Percentiles rank a stretch among this genome's conserved stretches.
phyloP scores from a whole-genome alignment of 2,888 invertebrate genomes.

The Neoscelio sp. region DNA sequence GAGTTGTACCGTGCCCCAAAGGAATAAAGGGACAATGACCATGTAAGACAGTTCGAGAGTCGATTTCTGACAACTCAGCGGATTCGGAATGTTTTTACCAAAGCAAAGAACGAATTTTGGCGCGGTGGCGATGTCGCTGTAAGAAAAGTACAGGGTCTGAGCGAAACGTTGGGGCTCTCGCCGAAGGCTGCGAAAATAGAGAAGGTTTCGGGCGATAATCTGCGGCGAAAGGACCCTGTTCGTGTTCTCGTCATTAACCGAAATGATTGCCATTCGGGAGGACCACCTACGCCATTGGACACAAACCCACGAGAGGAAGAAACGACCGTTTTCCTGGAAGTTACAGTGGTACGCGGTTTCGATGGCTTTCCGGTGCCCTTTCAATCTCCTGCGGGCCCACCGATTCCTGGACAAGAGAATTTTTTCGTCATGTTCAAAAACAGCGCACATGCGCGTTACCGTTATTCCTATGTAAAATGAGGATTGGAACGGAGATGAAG shows the following conservation, averaged over 20 bases:
- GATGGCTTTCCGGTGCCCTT: constrained; percentile 44
- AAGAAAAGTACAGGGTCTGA: constrained; percentile 75
- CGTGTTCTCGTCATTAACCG: constrained; percentile 77
- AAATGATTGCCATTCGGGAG: constrained; percentile 76
- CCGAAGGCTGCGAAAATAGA: constrained; percentile 54
- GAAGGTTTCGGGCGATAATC: constrained; percentile 70
- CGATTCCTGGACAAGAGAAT: neutral
- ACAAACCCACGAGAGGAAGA: constrained; percentile 18
- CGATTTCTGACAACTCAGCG: constrained; percentile 49
- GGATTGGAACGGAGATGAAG: neutral
- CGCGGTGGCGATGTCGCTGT: constrained; percentile 62
- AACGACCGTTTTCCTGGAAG: constrained; percentile 60
- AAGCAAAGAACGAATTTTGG: constrained; percentile 57
- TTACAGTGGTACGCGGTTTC: constrained; percentile 31
- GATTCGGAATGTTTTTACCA: constrained; percentile 45
- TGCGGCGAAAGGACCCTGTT: constrained; percentile 60
- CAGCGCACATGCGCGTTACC: neutral
- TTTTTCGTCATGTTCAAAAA: neutral
- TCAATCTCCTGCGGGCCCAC: constrained; percentile 31
- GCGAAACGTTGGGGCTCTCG: constrained; percentile 50
- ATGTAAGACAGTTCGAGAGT: constrained; percentile 8
- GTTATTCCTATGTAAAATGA: constrained; percentile 3
- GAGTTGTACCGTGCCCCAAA: constrained; percentile 19
- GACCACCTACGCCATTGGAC: constrained; percentile 76
- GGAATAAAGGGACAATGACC: constrained; percentile 58